Evolutionary conservation across 2,113 vertebrate genomes (phyloP), one percentile per base, ranked within the genome.

Genomic region (Carassius auratus): DNA sequence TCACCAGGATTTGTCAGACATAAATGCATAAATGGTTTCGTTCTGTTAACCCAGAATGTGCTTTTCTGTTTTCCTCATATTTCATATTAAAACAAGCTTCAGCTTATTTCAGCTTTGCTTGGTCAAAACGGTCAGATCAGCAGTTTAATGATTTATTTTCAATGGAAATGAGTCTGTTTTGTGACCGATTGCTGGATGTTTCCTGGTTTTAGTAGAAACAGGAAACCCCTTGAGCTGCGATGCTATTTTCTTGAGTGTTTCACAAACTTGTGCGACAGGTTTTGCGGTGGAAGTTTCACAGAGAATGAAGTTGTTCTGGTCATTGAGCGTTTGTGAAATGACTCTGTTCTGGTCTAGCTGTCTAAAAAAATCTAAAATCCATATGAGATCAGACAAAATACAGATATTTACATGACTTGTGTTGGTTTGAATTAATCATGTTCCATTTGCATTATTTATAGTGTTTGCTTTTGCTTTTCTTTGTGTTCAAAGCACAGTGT

Each of bases 221-320:
- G 26, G 68, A 86, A 84, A 42, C 61, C n/a, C 2, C 8, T 76
- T 38, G 68, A 38, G 8, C 1, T 6, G 82, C 21, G 8, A 23
- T 36, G 64, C 6, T 2, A 23, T 85, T 80, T 73, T 13, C 64
- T 76, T 26, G 78, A 89, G 85, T 36, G n/a, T 30, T 64, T 52
- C 8, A 45, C 52, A 86, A 95, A 95, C 95, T 90, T 73, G 94
- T 92, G 84, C 2, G 75, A 84, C 94, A 87, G 90, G 94, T 95
- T 95, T 92, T 87, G 78, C 79, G n/a, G 80, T 86, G 69, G 1
- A 19, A 36, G 76, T 90, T 84, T 73, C 90, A 86, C 86, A 93
- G 23, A 38, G 66, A 42, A 71, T n/a, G 76, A 8, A 1, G 10
- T 1, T 15, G 33, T 59, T 78, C 17, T 5, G 2, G 75, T 76